Base-by-base conservation (phyloP, 2,113 vertebrate genomes). In the Macaca mulatta region DNA sequence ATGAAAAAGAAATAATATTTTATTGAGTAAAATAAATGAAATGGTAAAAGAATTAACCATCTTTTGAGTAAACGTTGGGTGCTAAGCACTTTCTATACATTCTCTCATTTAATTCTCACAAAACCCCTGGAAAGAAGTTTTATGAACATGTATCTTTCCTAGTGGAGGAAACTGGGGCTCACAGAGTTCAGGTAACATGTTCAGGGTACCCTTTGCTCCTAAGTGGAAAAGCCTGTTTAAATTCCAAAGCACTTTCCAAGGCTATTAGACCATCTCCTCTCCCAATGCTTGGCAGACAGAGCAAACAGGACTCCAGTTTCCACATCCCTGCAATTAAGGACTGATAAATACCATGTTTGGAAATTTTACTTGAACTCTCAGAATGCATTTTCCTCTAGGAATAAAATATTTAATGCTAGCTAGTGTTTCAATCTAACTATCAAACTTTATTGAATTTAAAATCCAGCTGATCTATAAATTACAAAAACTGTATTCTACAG, bases 1-100 rank as follows among this genome's bases (percentile, higher is more conserved):
- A 75, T 35, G 23, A 87, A 74, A 90, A 93, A 38, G 16, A 22
- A 95, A 64, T 90, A 92, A 90, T 96, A 95, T 93, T 92, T 48
- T 48, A 45, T 18, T 78, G 43, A 45, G 25, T 77, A 14, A 78
- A 32, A 48, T 27, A 48, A 78, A 77, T 48, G 43, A 77, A 45
- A 45, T 70, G 88, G 94, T 30, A 90, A 72, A 67, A 12, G 20
- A 78, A 87, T 59, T 96, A 84, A 72, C 57, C 16, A 85, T 89
- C 75, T 95, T 61, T 94, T 85, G 84, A 82, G 45, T 88, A 70
- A 38, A 74, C 12, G 5, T 11, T 95, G 43, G 14, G 11, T 80
- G 12, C 32, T 35, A 75, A 69, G 9, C 79, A 83, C 52, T 84
- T 80, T 83, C 43, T 93, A 8, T 57, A 35, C 27, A 45, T 90